These are phyloP conservation scores for Enhydra lutris DNA, from an alignment of 2,113 vertebrate genomes.

Conservation along the genomic window DNA sequence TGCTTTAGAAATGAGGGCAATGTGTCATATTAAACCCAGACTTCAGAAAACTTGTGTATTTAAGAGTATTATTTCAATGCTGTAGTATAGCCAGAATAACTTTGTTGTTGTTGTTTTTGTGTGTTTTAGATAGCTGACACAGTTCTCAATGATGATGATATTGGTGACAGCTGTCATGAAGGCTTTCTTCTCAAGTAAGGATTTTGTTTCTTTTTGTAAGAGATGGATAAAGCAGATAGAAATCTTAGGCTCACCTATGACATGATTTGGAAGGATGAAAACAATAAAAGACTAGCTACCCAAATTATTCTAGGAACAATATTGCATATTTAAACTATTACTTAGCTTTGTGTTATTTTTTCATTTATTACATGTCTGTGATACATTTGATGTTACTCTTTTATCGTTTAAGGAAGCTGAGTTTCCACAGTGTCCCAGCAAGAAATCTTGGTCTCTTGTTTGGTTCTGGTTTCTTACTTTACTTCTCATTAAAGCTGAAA, in stretches of 20 bases:
- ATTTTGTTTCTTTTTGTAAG: slow-evolving; percentile 54
- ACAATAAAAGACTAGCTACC: neutral
- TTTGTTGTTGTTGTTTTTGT: slow-evolving; percentile 30
- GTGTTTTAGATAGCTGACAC: slow-evolving; percentile 92
- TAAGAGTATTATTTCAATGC: neutral
- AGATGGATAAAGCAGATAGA: neutral
- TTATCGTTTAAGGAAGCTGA: neutral
- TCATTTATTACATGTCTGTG: neutral
- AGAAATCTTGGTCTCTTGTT: neutral
- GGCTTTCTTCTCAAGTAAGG: slow-evolving; percentile 97
- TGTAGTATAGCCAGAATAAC: slow-evolving; percentile 34
- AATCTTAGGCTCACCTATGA: neutral
- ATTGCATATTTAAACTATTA: neutral
- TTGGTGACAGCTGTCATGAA: slow-evolving; percentile 97
- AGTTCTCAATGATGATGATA: slow-evolving; percentile 94
- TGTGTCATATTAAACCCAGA: neutral
- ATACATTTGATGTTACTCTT: neutral
- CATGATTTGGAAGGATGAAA: neutral
- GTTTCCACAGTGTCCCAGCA: neutral
- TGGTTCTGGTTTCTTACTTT: slow-evolving; percentile 8
- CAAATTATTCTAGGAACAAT: neutral
- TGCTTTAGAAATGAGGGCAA: neutral
- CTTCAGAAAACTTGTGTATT: neutral
- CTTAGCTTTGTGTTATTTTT: neutral
- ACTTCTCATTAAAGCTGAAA: slow-evolving; percentile 4